Conservation (phyloP, 2,797 vertebrate genomes). For the Coilia nasus region DNA sequence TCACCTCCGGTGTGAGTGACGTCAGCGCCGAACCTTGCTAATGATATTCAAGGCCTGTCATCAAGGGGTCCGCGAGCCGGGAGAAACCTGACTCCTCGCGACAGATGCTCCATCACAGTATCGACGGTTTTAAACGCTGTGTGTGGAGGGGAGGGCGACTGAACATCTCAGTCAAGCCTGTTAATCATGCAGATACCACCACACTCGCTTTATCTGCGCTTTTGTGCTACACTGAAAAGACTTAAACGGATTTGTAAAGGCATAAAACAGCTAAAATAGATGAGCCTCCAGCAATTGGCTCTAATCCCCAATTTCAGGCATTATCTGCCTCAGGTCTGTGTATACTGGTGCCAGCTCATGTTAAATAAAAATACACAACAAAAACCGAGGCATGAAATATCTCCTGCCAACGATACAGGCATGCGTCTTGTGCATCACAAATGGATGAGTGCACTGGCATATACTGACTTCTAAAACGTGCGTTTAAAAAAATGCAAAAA, state of each 20-base stretch:
- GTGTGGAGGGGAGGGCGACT: constrained; percentile 30
- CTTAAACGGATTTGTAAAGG: constrained; percentile 58
- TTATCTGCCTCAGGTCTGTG: constrained; percentile 42
- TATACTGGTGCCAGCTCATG: constrained; percentile 33
- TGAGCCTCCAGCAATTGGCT: constrained; percentile 54
- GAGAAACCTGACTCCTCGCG: background rate
- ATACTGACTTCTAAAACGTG: too few species aligned
- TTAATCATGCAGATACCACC: constrained; percentile 57
- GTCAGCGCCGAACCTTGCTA: background rate
- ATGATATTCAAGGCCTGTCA: background rate
- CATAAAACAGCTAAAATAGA: constrained; percentile 50
- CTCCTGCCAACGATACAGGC: constrained; percentile 28
- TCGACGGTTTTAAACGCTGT: constrained; percentile 18
- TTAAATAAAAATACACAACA: constrained; percentile 44
- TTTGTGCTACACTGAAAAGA: constrained; percentile 55
- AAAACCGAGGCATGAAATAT: constrained; percentile 19
- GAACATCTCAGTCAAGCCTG: constrained; percentile 46
- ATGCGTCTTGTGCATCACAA: background rate
- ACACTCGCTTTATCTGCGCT: constrained; percentile 55
- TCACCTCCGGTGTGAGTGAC: constrained; percentile 11
- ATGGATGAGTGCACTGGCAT: too few species aligned
- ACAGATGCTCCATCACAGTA: background rate
- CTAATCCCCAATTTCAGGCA: constrained; percentile 45
- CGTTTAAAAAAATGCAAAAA: too few species aligned
- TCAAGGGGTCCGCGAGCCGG: background rate